Evolutionary conservation across 2,113 vertebrate genomes (phyloP).

Genomic region (Microcebus griseorufus): DNA sequence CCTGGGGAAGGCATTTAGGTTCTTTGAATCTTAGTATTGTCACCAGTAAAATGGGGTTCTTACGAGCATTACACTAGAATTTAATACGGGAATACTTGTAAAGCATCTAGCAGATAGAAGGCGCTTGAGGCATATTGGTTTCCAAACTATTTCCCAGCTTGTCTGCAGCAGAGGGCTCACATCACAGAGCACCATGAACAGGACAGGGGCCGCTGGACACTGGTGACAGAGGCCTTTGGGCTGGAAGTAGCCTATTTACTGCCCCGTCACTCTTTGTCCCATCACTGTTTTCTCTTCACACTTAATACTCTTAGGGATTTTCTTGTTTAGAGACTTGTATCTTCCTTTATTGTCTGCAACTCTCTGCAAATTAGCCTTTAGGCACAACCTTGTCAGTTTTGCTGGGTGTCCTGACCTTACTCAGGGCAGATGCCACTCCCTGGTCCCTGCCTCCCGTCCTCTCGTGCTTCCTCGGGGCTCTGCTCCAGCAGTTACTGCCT

Average conservation of each 20-base stretch:
- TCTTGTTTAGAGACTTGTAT: not conserved
- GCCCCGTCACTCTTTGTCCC: not conserved
- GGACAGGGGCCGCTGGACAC: fast-evolving
- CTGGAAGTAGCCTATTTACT: not conserved
- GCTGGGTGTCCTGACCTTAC: not conserved
- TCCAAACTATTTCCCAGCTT: not conserved
- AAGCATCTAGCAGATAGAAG: not conserved
- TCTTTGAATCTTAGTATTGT: not conserved
- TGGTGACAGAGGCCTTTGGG: not conserved
- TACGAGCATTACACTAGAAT: not conserved
- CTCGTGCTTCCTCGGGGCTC: not conserved
- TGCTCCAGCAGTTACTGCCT: not conserved
- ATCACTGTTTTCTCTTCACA: not conserved
- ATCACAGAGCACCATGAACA: not conserved
- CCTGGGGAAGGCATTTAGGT: not conserved
- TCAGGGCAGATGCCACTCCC: not conserved
- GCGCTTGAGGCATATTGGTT: not conserved
- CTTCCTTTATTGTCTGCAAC: not conserved
- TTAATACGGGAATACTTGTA: not conserved
- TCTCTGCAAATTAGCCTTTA: not conserved
- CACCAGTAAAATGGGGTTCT: not conserved
- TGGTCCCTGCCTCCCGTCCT: not conserved
- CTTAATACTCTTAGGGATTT: not conserved
- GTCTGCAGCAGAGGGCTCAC: not conserved
- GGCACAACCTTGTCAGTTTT: not conserved